Percentiles rank a stretch among this genome's conserved stretches.
phyloP scores from a whole-genome alignment of 1,140 invertebrate genomes.

The Sycobia sp. region DNA sequence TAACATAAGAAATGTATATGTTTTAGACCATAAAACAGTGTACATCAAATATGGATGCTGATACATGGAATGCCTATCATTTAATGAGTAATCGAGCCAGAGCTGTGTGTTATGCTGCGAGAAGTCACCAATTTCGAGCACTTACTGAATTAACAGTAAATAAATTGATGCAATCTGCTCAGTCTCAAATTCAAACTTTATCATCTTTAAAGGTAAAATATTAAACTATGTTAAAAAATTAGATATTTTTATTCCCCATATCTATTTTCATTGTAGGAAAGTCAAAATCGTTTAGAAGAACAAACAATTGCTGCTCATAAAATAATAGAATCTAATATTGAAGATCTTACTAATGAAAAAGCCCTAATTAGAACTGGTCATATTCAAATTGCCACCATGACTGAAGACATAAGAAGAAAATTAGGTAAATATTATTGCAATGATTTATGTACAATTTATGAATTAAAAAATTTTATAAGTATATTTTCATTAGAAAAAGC shows the following conservation, averaged over 20 bases:
- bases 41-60: conserved; percentile 70
- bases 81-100: conserved; percentile 72
- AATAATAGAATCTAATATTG: conserved; percentile 65
- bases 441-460: background rate
- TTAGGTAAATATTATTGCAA: conserved; percentile 58
- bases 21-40: conserved; percentile 69
- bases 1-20: no score
- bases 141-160: conserved; percentile 73
- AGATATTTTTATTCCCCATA: background rate
- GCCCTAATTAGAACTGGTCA: conserved; percentile 67
- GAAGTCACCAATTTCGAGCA: conserved; percentile 71
- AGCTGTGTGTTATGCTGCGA: conserved; percentile 70
- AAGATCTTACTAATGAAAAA: conserved; percentile 66
- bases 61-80: conserved; percentile 76
- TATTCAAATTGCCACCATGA: conserved; percentile 63
- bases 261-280: conserved; percentile 49
- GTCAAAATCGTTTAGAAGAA: conserved; percentile 64
- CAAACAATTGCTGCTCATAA: conserved; percentile 61
- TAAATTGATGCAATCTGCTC: conserved; percentile 66
- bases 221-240: background rate
- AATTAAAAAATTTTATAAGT: conserved; percentile 13
- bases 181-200: conserved; percentile 53
- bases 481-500: conserved; percentile 56
- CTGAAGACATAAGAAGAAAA: conserved; percentile 64
- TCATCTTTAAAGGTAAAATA: conserved; percentile 50